phyloP scores from a whole-genome alignment of 2,888 invertebrate genomes.

The Epistrophe eligans region DNA sequence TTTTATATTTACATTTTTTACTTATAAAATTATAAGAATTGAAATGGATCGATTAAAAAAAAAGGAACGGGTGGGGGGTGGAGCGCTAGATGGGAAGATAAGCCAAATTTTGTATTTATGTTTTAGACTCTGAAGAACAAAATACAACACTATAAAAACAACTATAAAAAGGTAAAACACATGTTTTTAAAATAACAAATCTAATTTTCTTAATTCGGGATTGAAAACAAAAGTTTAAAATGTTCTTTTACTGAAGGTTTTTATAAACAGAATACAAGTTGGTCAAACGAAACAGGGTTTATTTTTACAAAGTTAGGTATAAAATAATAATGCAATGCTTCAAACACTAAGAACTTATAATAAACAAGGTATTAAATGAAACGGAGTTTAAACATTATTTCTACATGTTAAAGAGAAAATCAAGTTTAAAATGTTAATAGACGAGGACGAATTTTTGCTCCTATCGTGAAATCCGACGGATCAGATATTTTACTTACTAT shows the following conservation, averaged over 20 bases:
- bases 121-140: too few relatives aligned
- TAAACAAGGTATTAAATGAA: background rate
- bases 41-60: too few relatives aligned
- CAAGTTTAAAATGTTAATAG: background rate
- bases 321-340: background rate
- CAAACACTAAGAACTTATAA: background rate
- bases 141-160: too few relatives aligned
- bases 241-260: background rate
- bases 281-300: background rate
- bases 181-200: too few relatives aligned
- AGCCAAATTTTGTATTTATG: too few relatives aligned
- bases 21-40: too few relatives aligned
- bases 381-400: background rate
- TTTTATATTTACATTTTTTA: too few relatives aligned
- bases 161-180: too few relatives aligned
- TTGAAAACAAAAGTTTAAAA: background rate
- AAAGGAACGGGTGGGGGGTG: too few relatives aligned
- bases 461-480: conserved; percentile 2
- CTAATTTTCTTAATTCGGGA: background rate
- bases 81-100: too few relatives aligned
- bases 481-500: background rate
- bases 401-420: background rate
- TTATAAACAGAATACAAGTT: background rate
- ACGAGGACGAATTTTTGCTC: background rate
- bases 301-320: background rate